These are phyloP conservation scores for Drosophila rubida DNA, from an alignment of 2,888 invertebrate genomes.

Conservation along the genomic window DNA sequence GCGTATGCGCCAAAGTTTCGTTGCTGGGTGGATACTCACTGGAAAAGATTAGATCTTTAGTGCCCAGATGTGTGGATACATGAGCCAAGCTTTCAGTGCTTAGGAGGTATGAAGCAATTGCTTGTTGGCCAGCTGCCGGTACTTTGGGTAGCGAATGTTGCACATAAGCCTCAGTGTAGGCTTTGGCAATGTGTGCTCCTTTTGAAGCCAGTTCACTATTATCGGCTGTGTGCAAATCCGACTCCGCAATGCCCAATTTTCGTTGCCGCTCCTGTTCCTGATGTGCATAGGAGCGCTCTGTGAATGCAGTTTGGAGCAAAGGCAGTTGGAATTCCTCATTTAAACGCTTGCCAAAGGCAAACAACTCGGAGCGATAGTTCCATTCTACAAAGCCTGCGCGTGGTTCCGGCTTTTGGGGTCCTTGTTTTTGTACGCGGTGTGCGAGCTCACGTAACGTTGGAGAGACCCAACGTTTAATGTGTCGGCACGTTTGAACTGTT, in stretches of 20 bases:
- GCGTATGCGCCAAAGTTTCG: slow-evolving; percentile 89
- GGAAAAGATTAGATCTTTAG: slow-evolving; percentile 92
- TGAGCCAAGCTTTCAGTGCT: slow-evolving; percentile 87
- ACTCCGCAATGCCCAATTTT: slow-evolving; percentile 89
- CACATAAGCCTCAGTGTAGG: slow-evolving; percentile 89
- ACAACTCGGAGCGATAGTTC: slow-evolving; percentile 95
- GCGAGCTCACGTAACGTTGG: slow-evolving; percentile 89
- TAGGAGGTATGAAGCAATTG: slow-evolving; percentile 87
- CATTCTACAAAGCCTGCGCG: slow-evolving; percentile 91
- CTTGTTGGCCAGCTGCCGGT: slow-evolving; percentile 90
- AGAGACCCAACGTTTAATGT: slow-evolving; percentile 87
- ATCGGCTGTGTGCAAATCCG: slow-evolving; percentile 87
- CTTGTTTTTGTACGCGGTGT: slow-evolving; percentile 86
- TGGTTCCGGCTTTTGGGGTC: slow-evolving; percentile 86
- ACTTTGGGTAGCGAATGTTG: slow-evolving; percentile 89
- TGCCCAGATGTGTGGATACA: slow-evolving; percentile 91
- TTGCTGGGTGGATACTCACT: slow-evolving; percentile 87
- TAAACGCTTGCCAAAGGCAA: slow-evolving; percentile 93
- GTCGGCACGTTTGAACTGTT: slow-evolving; percentile 62
- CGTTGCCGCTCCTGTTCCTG: slow-evolving; percentile 89
- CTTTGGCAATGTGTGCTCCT: slow-evolving; percentile 89
- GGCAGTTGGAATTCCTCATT: slow-evolving; percentile 92
- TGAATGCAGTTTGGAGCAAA: slow-evolving; percentile 91
- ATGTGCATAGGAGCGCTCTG: slow-evolving; percentile 91
- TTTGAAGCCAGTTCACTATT: slow-evolving; percentile 89